These are phyloP conservation scores for Euglossa dilemma DNA, from an alignment of 1,140 invertebrate species.

Conservation along the genomic window DNA sequence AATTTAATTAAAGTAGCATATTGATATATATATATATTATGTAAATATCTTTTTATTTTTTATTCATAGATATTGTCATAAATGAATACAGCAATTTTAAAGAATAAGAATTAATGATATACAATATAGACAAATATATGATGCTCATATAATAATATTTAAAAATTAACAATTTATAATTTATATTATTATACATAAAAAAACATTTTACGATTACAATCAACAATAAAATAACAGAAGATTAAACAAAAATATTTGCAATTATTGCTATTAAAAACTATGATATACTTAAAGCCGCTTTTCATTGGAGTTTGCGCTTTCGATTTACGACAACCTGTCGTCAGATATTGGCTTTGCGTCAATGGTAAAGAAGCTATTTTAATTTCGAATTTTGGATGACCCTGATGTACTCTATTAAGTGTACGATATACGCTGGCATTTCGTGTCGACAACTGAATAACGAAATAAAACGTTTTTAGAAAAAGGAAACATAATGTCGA, in stretches of 20 bases:
- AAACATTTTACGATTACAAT: background rate
- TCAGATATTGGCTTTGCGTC: constrained; percentile 40
- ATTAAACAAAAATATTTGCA: background rate
- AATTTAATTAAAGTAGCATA: background rate
- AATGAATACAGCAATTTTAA: background rate
- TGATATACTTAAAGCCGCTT: constrained; percentile 24
- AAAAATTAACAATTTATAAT: background rate
- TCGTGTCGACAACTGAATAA: background rate
- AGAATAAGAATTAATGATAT: background rate
- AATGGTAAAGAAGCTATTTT: constrained; percentile 60
- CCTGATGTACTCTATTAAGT: constrained; percentile 44
- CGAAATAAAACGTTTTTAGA: background rate
- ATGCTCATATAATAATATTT: background rate
- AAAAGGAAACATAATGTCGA: constrained; percentile 33
- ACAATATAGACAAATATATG: background rate
- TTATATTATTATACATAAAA: background rate
- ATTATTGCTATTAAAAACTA: background rate
- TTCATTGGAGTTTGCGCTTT: constrained; percentile 27
- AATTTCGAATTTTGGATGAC: constrained; percentile 58
- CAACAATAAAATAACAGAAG: background rate
- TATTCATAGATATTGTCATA: background rate
- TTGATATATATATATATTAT: background rate
- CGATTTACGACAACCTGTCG: constrained; percentile 47
- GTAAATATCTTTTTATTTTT: background rate
- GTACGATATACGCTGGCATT: constrained; percentile 13